Evolutionary conservation across 2,113 vertebrate genomes (phyloP), one percentile per base, ranked within the genome.

Genomic region (Chitala chitala): DNA sequence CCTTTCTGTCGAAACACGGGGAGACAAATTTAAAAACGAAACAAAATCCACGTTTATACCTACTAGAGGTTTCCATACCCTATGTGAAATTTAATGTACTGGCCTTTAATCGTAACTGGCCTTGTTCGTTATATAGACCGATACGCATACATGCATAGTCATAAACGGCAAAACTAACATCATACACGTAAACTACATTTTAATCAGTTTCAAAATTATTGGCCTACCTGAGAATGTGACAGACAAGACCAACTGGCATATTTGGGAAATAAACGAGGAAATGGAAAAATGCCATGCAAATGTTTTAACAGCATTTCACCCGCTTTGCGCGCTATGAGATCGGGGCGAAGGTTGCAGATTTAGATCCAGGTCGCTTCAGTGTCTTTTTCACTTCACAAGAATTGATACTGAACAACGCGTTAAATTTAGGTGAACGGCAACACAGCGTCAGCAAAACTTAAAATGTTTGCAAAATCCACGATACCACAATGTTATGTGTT

Each of bases 291-390:
- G 71, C 33, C 71, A 48, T 48, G 42, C 9, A 31, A 59, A 59
- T 51, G 44, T 24, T 56, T 40, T 50, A 15, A 53, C 63, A 75
- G 51, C 26, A 55, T 58, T 51, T 75, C 63, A 75, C 73, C 73
- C 69, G 64, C 26, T 33, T 58, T 51, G 29, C 53, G 63, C 50
- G 40, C 71, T 33, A 22, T 68, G 51, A 64, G 44, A 44, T 46
- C 51, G 53, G 58, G 51, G 65, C 38, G 65, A 55, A 75, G 73
- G 73, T 36, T 75, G 64, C 51, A 17, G 51, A 75, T 69, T 69
- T 24, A 69, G 36, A 69, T 59, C 73, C 64, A 75, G 73, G 73
- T 64, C 73, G 24, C 51, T 56, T 75, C 38, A 68, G 50, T 56
- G 63, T 53, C 40, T 68, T 46, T 51, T 61, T n/a, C 73, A 46